A percentile compares a stretch with the other conserved stretches of the same genome.
phyloP scores from a whole-genome alignment of 1,140 invertebrate species.

The Pemphigus obesinymphae region DNA sequence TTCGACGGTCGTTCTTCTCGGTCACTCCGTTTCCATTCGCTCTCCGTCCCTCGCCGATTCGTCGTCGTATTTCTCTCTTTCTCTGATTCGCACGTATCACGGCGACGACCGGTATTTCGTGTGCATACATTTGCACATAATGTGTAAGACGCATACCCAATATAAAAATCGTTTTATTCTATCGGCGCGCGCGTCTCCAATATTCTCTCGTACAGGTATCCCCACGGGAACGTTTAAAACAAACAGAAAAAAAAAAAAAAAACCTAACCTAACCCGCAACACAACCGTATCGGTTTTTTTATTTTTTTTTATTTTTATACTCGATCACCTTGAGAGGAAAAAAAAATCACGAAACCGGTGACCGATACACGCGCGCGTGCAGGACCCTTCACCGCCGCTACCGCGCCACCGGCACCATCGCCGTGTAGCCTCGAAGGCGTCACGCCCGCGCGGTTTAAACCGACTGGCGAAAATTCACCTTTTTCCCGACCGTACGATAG shows the following conservation, averaged over 20 bases:
- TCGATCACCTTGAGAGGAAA: slow-evolving; percentile 24
- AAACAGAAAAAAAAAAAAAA: not conserved
- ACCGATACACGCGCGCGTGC: not conserved
- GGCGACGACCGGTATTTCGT: not conserved
- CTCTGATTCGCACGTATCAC: not conserved
- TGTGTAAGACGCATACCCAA: no score
- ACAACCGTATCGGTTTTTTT: not conserved
- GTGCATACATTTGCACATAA: no score
- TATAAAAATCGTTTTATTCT: no score
- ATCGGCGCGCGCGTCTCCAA: not conserved
- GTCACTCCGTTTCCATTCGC: no score
- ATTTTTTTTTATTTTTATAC: slow-evolving; percentile 1
- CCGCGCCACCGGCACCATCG: no score
- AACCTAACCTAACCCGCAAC: not conserved
- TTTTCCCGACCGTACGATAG: not conserved
- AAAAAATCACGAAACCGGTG: slow-evolving; percentile 17
- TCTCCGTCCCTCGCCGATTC: no score
- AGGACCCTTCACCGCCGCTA: not conserved
- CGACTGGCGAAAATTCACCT: not conserved
- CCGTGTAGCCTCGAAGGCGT: not conserved
- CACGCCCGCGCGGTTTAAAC: not conserved
- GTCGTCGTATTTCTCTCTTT: not conserved
- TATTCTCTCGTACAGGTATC: not conserved
- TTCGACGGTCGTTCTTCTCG: no score
- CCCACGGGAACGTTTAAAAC: not conserved